Conservation (phyloP, 1,140 invertebrate genomes). For the Lutraria rhynchaena region DNA sequence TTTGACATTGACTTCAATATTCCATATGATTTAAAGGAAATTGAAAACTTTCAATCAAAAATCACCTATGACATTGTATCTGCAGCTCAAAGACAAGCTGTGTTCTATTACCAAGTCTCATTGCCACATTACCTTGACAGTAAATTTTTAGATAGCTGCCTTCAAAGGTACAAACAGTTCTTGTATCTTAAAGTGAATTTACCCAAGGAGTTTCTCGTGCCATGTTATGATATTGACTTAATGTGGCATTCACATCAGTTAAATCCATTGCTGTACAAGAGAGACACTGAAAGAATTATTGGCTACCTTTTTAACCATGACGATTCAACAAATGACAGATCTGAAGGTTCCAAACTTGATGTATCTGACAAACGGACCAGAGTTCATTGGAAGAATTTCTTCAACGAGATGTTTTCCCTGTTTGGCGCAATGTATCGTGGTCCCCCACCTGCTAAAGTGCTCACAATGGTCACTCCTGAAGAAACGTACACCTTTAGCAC, state of each 20-base stretch:
- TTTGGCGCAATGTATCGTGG: slow-evolving; percentile 81
- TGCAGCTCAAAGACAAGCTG: slow-evolving; percentile 81
- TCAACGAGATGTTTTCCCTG: slow-evolving; percentile 72
- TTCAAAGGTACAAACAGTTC: slow-evolving; percentile 83
- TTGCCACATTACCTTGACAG: slow-evolving; percentile 83
- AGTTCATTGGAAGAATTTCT: slow-evolving; percentile 73
- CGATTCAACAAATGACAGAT: slow-evolving; percentile 80
- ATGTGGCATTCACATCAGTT: slow-evolving; percentile 84
- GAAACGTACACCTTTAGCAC: slow-evolving; percentile 28
- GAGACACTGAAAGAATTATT: slow-evolving; percentile 81
- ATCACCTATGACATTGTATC: slow-evolving; percentile 79
- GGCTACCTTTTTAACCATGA: slow-evolving; percentile 79
- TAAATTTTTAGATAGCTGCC: slow-evolving; percentile 80
- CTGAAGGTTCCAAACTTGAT: slow-evolving; percentile 80
- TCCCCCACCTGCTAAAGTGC: slow-evolving; percentile 66
- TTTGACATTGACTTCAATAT: slow-evolving; percentile 63
- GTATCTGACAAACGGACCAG: slow-evolving; percentile 69
- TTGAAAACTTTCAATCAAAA: slow-evolving; percentile 50
- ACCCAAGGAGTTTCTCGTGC: slow-evolving; percentile 82
- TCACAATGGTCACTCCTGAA: slow-evolving; percentile 55
- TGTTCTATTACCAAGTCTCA: slow-evolving; percentile 83
- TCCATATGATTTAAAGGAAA: neutral
- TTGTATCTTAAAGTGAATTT: slow-evolving; percentile 81
- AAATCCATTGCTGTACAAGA: slow-evolving; percentile 80
- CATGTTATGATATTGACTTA: slow-evolving; percentile 84